Percentiles rank a stretch among this genome's conserved stretches.
These are phyloP conservation scores for Sipha maydis DNA, from an alignment of 2,888 invertebrate species.

Conservation along the genomic window DNA sequence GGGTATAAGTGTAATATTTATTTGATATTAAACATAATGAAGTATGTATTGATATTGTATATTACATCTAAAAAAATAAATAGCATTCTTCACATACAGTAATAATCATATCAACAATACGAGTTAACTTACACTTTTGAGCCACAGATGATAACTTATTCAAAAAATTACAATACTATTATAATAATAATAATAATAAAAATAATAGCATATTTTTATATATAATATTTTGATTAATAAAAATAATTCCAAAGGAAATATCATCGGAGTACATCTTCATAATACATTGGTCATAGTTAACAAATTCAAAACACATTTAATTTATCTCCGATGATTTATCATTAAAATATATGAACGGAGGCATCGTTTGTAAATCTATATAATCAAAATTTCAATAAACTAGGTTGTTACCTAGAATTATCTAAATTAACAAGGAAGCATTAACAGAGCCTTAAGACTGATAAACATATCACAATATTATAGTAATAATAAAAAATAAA, in stretches of 20 bases:
- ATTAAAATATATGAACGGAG: neutral
- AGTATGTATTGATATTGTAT: neutral
- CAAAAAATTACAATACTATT: neutral
- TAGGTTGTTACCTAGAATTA: neutral
- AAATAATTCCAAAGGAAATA: neutral
- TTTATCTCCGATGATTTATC: neutral
- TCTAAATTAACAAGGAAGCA: conserved; percentile 12
- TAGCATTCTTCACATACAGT: conserved; percentile 2
- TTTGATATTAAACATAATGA: conserved; percentile 16
- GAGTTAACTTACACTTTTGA: conserved; percentile 23
- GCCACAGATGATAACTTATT: conserved; percentile 6
- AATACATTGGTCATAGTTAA: conserved; percentile 28
- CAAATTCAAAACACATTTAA: conserved; percentile 1
- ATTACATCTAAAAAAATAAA: conserved; percentile 43
- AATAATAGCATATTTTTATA: neutral
- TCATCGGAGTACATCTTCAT: neutral
- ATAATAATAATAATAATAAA: conserved; percentile 5
- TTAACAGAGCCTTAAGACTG: conserved; percentile 7
- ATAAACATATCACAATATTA: conserved; percentile 38
- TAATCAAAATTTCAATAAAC: neutral
- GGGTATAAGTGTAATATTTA: conserved; percentile 33
- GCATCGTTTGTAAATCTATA: neutral
- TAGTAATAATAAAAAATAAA: conserved; percentile 2
- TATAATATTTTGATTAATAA: conserved; percentile 39
- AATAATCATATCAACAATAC: conserved; percentile 28